Evolutionary conservation across 1,140 invertebrate species (phyloP), one percentile per base, ranked within the genome.

Genomic region (Telenomus remus): DNA sequence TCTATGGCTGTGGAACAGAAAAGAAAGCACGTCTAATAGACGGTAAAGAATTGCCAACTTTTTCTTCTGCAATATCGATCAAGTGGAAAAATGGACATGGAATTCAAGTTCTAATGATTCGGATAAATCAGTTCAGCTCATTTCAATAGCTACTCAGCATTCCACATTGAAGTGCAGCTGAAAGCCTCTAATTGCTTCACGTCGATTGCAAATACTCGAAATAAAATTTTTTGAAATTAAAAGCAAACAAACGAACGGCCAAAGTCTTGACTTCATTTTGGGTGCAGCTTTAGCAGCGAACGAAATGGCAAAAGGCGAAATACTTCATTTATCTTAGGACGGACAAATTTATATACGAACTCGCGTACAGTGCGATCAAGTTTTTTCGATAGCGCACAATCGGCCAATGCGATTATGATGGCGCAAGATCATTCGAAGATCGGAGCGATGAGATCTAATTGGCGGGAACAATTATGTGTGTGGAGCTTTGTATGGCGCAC

Each of bases 11-110:
- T 27, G 1, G 19, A 27, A 27, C 19, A 3, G 19, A 27, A 27
- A 27, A 43, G 34, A 60, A 60, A 43, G 43, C 47, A 49, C n/a
- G 44, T 11, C 42, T 12, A 8, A 10, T 9, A 15, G 44, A 13
- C 14, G 7, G 34, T 43, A 43, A 44, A 56, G 35, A 57, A 46
- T 46, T 11, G 27, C 33, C 11, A 63, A 50, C 49, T 55, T 70
- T 49, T 14, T 42, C 53, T 47, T 34, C 2, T 56, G 19, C 50
- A 69, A 69, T 61, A 69, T 60, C 60, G 56, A 69, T 69, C 54
- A 60, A 54, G 44, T 49, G 44, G 48, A 47, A 51, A 54, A 54
- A 64, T 48, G 34, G 51, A 47, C 33, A 27, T 3, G 19, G 19
- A 27, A 27, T 27, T 27, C 1, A 6, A 27, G 19, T 47, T 16